These are phyloP conservation scores for Onchidella celtica DNA, from an alignment of 2,888 invertebrate genomes.

Conservation along the genomic window DNA sequence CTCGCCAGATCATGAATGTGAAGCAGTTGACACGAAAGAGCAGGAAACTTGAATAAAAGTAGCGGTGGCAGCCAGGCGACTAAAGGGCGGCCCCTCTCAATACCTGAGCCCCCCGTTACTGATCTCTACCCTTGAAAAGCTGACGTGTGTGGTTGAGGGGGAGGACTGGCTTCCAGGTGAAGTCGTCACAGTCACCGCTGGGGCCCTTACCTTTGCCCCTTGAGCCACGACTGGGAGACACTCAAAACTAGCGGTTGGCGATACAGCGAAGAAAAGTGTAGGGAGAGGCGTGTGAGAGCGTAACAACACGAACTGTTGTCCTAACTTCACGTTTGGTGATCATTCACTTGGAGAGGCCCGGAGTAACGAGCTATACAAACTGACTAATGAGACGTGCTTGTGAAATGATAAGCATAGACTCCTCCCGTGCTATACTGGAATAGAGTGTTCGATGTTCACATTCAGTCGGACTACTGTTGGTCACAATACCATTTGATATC, in stretches of 20 bases:
- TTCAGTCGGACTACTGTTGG: too few species aligned
- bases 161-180: neutral
- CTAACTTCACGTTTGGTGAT: neutral
- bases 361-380: constrained; percentile 11
- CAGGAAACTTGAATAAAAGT: neutral
- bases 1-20: too few species aligned
- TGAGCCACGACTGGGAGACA: neutral
- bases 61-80: neutral
- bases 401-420: neutral
- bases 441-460: too few species aligned
- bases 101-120: neutral
- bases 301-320: neutral
- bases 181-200: neutral
- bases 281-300: neutral
- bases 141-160: neutral
- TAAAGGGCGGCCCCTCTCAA: neutral
- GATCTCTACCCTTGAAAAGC: neutral
- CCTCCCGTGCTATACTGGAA: too few species aligned
- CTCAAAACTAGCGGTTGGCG: neutral
- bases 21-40: too few species aligned
- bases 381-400: neutral
- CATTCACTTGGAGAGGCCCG: neutral
- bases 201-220: too few species aligned
- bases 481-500: too few species aligned
- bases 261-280: neutral